phyloP scores from a whole-genome alignment of 2,888 invertebrate genomes.

The Andricus curvator region DNA sequence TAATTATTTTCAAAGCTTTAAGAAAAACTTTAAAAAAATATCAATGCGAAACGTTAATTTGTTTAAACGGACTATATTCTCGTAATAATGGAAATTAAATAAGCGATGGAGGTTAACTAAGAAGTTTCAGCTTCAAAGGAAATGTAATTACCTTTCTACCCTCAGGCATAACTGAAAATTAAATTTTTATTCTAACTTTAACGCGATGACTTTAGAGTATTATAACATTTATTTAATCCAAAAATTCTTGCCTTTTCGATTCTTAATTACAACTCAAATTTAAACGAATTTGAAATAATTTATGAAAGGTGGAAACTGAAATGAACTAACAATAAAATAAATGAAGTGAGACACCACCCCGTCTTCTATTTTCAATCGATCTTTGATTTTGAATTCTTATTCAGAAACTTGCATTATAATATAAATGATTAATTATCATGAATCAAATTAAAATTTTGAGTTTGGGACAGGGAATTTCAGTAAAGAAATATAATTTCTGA shows the following conservation, averaged over 20 bases:
- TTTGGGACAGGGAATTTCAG: too few species aligned
- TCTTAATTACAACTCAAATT: not conserved
- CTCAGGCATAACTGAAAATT: slow-evolving; percentile 15
- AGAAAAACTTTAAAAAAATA: too few species aligned
- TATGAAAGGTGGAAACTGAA: not conserved
- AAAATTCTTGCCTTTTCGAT: not conserved
- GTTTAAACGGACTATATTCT: not conserved
- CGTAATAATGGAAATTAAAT: not conserved
- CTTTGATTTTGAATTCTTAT: too few species aligned
- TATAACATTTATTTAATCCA: not conserved
- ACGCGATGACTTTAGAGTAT: not conserved
- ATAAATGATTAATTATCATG: too few species aligned
- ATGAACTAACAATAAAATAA: not conserved
- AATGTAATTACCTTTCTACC: not conserved
- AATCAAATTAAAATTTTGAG: too few species aligned
- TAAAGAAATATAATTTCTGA: too few species aligned
- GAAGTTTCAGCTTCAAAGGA: slow-evolving; percentile 20
- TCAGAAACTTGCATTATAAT: too few species aligned
- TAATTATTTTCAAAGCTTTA: too few species aligned
- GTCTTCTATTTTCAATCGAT: not conserved
- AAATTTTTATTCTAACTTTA: slow-evolving; percentile 11
- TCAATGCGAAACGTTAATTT: too few species aligned
- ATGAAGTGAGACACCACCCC: not conserved
- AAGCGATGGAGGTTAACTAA: not conserved
- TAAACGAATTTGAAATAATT: not conserved